Conservation (phyloP, 2,113 vertebrate species). For the Antidorcas marsupialis region DNA sequence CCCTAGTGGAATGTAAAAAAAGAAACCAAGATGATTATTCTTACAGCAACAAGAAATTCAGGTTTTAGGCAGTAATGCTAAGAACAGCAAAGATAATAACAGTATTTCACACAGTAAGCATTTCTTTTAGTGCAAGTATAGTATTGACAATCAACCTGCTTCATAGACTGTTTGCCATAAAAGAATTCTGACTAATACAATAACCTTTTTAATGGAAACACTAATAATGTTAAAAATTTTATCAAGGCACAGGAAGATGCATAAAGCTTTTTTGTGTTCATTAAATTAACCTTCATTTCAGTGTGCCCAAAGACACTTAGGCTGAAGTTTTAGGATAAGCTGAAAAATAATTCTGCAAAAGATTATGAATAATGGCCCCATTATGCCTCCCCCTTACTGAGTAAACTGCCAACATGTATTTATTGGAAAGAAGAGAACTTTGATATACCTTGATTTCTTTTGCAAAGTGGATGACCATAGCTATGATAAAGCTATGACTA, state of each 20-base stretch:
- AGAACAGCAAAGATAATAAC: background rate
- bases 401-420: background rate
- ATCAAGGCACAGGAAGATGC: background rate
- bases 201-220: background rate
- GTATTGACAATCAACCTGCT: background rate
- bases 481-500: conserved; percentile 7
- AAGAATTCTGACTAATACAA: background rate
- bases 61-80: background rate
- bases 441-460: background rate
- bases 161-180: background rate
- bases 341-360: background rate
- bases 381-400: background rate
- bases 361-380: background rate
- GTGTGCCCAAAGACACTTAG: background rate
- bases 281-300: background rate
- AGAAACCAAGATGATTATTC: background rate
- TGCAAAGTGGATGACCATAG: background rate
- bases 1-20: background rate
- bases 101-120: background rate
- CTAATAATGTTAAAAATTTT: background rate
- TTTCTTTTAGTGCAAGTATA: background rate
- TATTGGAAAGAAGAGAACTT: background rate
- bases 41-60: background rate
- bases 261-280: background rate
- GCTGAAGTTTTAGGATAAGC: background rate